phyloP scores from a whole-genome alignment of 2,797 vertebrate species.

The Sebastes variabilis region DNA sequence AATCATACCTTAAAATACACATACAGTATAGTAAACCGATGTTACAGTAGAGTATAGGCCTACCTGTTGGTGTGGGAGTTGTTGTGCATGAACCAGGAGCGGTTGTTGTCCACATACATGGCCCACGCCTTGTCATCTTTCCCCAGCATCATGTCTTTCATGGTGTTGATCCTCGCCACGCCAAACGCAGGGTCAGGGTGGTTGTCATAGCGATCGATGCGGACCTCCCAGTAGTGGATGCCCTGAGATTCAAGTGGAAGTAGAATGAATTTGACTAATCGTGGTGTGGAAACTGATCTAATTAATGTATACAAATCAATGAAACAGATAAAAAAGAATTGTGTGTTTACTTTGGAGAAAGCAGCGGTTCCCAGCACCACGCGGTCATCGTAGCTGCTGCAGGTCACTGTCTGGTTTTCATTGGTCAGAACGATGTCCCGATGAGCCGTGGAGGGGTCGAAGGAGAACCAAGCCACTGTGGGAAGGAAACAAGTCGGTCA shows the following conservation, averaged over 20 bases:
- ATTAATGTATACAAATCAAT: neutral
- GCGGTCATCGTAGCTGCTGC: slow-evolving; percentile 97
- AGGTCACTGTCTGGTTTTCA: slow-evolving; percentile 94
- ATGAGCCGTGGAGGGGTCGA: slow-evolving; percentile 94
- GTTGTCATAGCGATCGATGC: slow-evolving; percentile 96
- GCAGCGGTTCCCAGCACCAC: slow-evolving; percentile 96
- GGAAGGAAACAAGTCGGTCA: neutral
- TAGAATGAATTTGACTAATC: neutral
- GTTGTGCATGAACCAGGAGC: slow-evolving; percentile 99
- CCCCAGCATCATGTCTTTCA: slow-evolving; percentile 96
- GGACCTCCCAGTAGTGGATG: slow-evolving; percentile 95
- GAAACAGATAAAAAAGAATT: rapidly evolving
- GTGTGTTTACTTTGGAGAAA: slow-evolving; percentile 87
- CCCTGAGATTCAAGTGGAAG: slow-evolving; percentile 71
- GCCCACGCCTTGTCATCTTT: slow-evolving; percentile 98
- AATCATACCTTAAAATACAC: no score
- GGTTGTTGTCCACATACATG: slow-evolving; percentile 98
- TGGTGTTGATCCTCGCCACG: slow-evolving; percentile 92
- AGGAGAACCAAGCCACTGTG: slow-evolving; percentile 98
- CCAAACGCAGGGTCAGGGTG: slow-evolving; percentile 97
- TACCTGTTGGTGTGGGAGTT: slow-evolving; percentile 99
- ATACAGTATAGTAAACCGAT: neutral
- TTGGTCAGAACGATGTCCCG: slow-evolving; percentile 95
- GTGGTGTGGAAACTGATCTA: neutral
- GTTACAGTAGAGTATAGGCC: slow-evolving; percentile 36